Evolutionary conservation across 2,113 vertebrate genomes (phyloP), one percentile per base, ranked within the genome.

Genomic region (Paralichthys olivaceus): DNA sequence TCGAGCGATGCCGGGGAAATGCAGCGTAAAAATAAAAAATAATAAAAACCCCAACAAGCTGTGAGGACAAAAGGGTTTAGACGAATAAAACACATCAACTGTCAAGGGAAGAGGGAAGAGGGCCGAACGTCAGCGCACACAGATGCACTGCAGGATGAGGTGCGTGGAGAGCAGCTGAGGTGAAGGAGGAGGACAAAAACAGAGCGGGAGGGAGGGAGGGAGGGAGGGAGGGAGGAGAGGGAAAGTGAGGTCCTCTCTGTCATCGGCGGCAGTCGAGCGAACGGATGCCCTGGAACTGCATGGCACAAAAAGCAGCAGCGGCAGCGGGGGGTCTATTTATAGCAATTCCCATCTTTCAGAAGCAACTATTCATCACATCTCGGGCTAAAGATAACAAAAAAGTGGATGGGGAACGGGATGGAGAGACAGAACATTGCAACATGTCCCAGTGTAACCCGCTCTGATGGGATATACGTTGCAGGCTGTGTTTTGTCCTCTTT

Each of bases 351-450:
- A 87, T 90, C 93, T 95, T 95, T 95, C 94, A 95, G 92, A 76
- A 76, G 65, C 92, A 95, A 93, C 94, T 94, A 95, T 95, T 89
- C 94, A 96, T 96, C 96, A 94, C 94, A 93, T 93, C 94, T 93
- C 93, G 84, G 94, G 94, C 95, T 92, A 95, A 95, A 96, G 96
- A 96, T 94, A 96, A 78, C 84, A 81, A 54, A 72, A 20, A 79
- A 72, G 70, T 34, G 72, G 67, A 84, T 43, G 40, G 61, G 61
- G 67, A 70, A 54, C 15, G 61, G 58, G 19, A 23, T 55, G 53
- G 29, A 32, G 19, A 7, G 20, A 60, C 28, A 34, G 19, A 49
- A 19, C 14, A 13, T 43, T 13, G 13, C 40, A 49, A 49, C 7
- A 49, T 58, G 77, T 83, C 74, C 83, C 72, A 0, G 56, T 28